Evolutionary conservation across 1,140 invertebrate species (phyloP).

Genomic region (Sweltsa coloradensis): DNA sequence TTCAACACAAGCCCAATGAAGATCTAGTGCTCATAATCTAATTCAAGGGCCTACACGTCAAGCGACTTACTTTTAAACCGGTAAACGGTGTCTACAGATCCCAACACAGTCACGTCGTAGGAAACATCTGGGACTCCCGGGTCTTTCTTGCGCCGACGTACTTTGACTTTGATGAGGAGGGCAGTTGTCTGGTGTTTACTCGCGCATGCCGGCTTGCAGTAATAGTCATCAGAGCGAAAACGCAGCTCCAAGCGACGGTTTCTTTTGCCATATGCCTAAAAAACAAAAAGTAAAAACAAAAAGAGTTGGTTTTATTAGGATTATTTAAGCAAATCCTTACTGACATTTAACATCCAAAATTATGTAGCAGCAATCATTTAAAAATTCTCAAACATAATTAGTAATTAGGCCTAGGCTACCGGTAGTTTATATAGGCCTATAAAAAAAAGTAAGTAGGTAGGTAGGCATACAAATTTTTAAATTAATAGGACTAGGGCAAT

Average conservation of each 20-base stretch:
- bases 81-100: slow-evolving; percentile 51
- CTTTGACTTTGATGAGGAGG: slow-evolving; percentile 59
- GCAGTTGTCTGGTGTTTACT: slow-evolving; percentile 50
- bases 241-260: slow-evolving; percentile 59
- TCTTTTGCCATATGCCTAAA: slow-evolving; percentile 28
- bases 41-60: no score
- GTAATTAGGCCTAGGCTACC: no score
- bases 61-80: slow-evolving; percentile 59
- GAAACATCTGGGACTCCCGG: not conserved
- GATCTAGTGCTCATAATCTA: no score
- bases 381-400: no score
- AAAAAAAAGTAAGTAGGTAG: no score
- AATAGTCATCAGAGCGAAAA: slow-evolving; percentile 77
- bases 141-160: slow-evolving; percentile 26
- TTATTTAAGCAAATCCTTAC: not conserved
- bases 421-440: no score
- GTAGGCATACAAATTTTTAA: no score
- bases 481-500: no score
- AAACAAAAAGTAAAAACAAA: no score
- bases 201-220: slow-evolving; percentile 63
- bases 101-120: slow-evolving; percentile 39
- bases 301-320: not conserved
- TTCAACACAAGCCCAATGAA: no score
- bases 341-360: not conserved
- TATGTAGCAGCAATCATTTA: slow-evolving; percentile 4